Base-by-base conservation (phyloP, 2,888 invertebrate genomes). In the Congeria kusceri region DNA sequence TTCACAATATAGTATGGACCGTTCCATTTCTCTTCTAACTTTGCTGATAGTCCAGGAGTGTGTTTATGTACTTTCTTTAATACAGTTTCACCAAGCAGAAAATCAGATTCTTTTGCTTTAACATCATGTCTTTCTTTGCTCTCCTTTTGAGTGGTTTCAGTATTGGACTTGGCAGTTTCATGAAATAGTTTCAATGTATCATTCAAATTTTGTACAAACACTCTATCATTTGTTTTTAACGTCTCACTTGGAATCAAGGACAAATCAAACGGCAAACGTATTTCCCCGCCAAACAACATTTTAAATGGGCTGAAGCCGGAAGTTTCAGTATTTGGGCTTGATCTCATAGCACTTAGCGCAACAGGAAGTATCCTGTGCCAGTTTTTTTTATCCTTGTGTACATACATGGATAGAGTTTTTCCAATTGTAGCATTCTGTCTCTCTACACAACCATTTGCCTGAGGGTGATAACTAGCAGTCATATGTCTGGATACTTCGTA, bases 361-460 rank as follows among this genome's bases (percentile, higher is more conserved):
- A 76, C 69, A 13, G 77, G 76, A 9, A 81, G 44, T 1, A 74
- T n/a, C n/a, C 28, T 13, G 7, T 77, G 66, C 77, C 77, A 80
- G 27, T 72, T 74, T 9, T 74, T 57, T 53, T 82, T 75, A 18
- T 80, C 66, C 47, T 82, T 76, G n/a, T 72, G 18, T 11, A 66
- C 32, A 56, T 85, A 82, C 15, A 66, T 70, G 18, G 79, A 46
- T 1, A 80, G 46, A n/a, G 64, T 68, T 61, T 76, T 67, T 39
- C 47, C 61, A 23, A 83, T 46, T 15, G 77, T 74, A 27, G 62
- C 49, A 61, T 84, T 81, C 39, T 62, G 61, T 25, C 80, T 44
- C 59, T 84, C 84, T 4, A 69, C 71, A n/a, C 49, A 47, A 5
- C 66, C 64, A 39, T 84, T 84, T 5, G 79, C 63, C 57, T 79